Percentiles rank a stretch among this genome's conserved stretches.
phyloP scores from a whole-genome alignment of 2,797 vertebrate genomes.

The Harpagifer antarcticus region DNA sequence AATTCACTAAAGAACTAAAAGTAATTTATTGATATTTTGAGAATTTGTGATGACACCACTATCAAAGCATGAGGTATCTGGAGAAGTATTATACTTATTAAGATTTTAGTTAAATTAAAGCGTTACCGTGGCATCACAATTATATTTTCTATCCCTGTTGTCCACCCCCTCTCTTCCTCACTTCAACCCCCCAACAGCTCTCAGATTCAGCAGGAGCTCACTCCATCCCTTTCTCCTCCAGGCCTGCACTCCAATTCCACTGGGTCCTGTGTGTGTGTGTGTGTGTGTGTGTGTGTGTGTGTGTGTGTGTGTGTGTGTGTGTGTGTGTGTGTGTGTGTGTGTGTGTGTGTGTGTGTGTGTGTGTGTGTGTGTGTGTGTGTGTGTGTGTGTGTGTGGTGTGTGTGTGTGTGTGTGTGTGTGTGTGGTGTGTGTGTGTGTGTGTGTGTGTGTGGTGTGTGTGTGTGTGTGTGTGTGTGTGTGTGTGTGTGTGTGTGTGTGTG shows the following conservation, averaged over 20 bases:
- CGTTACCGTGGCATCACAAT: not conserved
- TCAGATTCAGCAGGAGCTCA: conserved; percentile 51
- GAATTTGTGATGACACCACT: not conserved
- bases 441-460: conserved; percentile 56
- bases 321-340: no score
- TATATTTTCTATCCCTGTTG: not conserved
- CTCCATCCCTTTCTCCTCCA: conserved; percentile 52
- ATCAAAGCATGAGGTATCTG: not conserved
- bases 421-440: conserved; percentile 43
- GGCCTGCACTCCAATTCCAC: conserved; percentile 55
- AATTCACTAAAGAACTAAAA: no score
- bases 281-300: no score
- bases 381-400: conserved; percentile 51
- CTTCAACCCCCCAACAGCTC: conserved; percentile 33
- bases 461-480: no score
- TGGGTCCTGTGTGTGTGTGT: conserved; percentile 11
- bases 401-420: conserved; percentile 57
- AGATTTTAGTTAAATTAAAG: not conserved
- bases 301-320: conserved; percentile 40
- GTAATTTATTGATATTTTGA: no score
- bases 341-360: conserved; percentile 47
- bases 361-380: conserved; percentile 68
- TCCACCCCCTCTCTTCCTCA: conserved; percentile 20
- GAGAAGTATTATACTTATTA: not conserved
- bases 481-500: no score